phyloP scores from a whole-genome alignment of 2,888 invertebrate species.

The Ophonus ardosiacus region DNA sequence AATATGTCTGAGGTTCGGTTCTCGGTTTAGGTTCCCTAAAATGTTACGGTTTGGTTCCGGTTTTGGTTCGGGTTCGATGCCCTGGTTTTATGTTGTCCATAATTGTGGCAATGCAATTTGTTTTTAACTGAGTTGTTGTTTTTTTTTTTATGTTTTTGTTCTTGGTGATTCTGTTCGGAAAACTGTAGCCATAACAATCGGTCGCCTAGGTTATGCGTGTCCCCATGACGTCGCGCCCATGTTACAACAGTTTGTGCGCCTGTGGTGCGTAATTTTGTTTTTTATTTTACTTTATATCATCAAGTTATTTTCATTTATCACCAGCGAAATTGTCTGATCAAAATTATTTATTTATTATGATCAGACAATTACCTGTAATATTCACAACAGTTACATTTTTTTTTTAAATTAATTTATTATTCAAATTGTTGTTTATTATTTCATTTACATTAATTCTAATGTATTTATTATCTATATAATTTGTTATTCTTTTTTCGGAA shows the following conservation, averaged over 20 bases:
- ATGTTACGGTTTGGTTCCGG: too few relatives aligned
- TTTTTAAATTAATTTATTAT: constrained; percentile 69
- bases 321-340: constrained; percentile 48
- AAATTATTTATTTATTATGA: constrained; percentile 21
- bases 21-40: too few relatives aligned
- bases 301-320: constrained; percentile 50
- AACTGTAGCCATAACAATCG: constrained; percentile 99
- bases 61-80: too few relatives aligned
- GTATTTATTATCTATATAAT: too few relatives aligned
- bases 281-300: constrained; percentile 81
- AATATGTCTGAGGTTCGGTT: too few relatives aligned
- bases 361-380: constrained; percentile 67
- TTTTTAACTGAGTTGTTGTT: constrained; percentile 75
- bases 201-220: constrained; percentile 99
- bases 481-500: too few relatives aligned
- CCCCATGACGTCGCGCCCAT: constrained; percentile 99
- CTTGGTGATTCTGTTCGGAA: constrained; percentile 80
- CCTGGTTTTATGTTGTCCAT: constrained; percentile 61
- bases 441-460: too few relatives aligned
- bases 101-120: constrained; percentile 65
- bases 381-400: constrained; percentile 70
- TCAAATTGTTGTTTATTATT: constrained; percentile 65
- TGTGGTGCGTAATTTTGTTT: constrained; percentile 98
- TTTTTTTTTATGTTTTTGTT: constrained; percentile 83
- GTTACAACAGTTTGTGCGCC: constrained; percentile 99